phyloP scores from a whole-genome alignment of 2,888 invertebrate species.

The Amphipyra berbera region DNA sequence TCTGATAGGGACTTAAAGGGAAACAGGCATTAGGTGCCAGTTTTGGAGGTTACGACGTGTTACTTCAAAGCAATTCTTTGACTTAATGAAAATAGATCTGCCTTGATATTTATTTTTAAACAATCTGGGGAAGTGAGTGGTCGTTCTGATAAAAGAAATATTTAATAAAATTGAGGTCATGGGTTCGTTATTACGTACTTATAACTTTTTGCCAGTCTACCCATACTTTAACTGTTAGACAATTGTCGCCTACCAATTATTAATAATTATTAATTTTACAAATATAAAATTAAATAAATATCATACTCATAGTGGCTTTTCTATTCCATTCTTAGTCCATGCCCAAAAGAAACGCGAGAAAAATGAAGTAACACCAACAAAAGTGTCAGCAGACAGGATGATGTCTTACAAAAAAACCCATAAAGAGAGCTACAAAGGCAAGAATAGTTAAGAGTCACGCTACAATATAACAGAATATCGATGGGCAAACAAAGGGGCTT shows the following conservation, averaged over 20 bases:
- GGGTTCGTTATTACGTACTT: no score
- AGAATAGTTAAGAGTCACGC: slow-evolving; percentile 70
- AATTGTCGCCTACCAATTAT: no score
- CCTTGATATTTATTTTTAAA: no score
- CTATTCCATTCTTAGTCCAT: slow-evolving; percentile 10
- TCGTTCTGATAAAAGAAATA: no score
- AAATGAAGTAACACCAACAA: slow-evolving; percentile 46
- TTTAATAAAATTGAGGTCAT: no score
- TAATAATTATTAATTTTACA: no score
- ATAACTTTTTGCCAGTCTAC: no score
- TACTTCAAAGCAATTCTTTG: neutral
- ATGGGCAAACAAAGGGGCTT: slow-evolving; percentile 73
- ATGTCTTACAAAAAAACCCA: slow-evolving; percentile 59
- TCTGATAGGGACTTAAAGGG: slow-evolving; percentile 23
- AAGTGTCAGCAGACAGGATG: slow-evolving; percentile 57
- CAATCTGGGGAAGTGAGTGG: no score
- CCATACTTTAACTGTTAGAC: no score
- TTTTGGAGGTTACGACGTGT: neutral
- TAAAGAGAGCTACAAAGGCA: slow-evolving; percentile 66
- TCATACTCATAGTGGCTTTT: neutral
- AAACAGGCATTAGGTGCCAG: slow-evolving; percentile 11
- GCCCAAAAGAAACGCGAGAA: slow-evolving; percentile 27
- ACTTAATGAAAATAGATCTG: no score
- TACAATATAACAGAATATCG: slow-evolving; percentile 74
- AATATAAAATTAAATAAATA: no score